Conservation (phyloP, 2,113 vertebrate genomes). For the Pygoscelis adeliae region DNA sequence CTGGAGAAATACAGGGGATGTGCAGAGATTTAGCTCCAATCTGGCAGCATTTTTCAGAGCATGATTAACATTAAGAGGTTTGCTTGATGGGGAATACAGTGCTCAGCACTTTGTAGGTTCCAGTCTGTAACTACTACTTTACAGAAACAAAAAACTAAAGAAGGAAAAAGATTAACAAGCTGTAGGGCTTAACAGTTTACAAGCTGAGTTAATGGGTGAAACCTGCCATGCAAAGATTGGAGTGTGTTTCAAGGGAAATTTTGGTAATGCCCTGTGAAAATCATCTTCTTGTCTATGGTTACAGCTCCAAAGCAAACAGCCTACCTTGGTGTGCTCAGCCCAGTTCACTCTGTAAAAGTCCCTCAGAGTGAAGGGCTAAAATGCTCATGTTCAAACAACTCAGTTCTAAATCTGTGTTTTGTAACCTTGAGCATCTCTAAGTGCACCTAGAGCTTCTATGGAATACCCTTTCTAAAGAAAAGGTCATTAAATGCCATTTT, state of each 20-base stretch:
- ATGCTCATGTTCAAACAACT: not conserved
- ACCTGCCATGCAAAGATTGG: not conserved
- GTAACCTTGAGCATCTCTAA: not conserved
- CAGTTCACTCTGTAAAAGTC: not conserved
- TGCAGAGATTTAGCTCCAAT: slow-evolving; percentile 36
- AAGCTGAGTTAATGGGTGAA: not conserved
- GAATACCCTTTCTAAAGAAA: not conserved
- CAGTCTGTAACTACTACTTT: not conserved
- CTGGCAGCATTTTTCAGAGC: slow-evolving; percentile 8
- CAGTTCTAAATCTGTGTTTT: not conserved
- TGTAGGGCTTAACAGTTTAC: not conserved
- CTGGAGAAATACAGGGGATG: slow-evolving; percentile 13
- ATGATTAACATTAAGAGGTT: slow-evolving; percentile 40
- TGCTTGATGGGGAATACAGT: not conserved
- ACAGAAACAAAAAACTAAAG: not conserved
- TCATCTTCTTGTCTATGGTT: not conserved
- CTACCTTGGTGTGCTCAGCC: not conserved
- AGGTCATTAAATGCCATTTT: not conserved
- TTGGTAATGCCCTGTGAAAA: not conserved
- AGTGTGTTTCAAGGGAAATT: not conserved
- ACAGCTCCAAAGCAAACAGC: not conserved
- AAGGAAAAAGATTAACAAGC: not conserved
- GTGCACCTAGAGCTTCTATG: not conserved
- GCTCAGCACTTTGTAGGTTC: slow-evolving; percentile 14
- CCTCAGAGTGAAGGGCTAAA: not conserved